Base-by-base conservation (phyloP, 2,113 vertebrate species). In the Cricetomys ansorgei region DNA sequence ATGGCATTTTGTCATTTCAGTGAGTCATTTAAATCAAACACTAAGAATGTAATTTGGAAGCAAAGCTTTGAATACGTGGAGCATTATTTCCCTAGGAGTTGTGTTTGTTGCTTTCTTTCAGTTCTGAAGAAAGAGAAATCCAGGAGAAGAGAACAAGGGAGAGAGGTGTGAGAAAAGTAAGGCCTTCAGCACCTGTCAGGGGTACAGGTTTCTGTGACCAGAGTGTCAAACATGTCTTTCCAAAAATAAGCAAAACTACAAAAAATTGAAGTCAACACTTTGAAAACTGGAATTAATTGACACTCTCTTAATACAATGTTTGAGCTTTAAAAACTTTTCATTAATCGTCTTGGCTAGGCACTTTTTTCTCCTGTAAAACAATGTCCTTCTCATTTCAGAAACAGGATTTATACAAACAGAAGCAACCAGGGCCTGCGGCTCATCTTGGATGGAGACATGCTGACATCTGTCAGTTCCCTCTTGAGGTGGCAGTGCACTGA, bases 71-170 rank as follows among this genome's bases (percentile, higher is more conserved):
- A 95, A 50, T 83, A 50, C 31, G 59, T 27, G 53, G 17, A 57
- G 29, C 27, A 70, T 81, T 76, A 29, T 94, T 94, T 84, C 65
- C 43, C 89, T 95, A 27, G 11, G 31, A 48, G 19, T 48, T 83
- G 45, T 55, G 10, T 57, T 92, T 19, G 37, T 65, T 55, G 83
- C 50, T 87, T 92, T 40, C 11, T 97, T 95, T 84, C 23, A 90
- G n/a, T 90, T 96, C 37, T 94, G 25, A 83, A 79, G 45, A 85
- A 84, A 73, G 17, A 88, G 53, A 86, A 81, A 53, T 83, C 69
- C 91, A 5, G 19, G 17, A 62, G 7, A 64, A 13, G 65, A 70
- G 16, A 96, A 67, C 27, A 57, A 85, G 90, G 53, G n/a, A 69
- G 29, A 53, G 1, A 48, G 3, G 37, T 27, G 23, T 83, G 55